A percentile compares a stretch with the other conserved stretches of the same genome.
Conservation (phyloP, 2,113 vertebrate species). For the Asarcornis scutulata region DNA sequence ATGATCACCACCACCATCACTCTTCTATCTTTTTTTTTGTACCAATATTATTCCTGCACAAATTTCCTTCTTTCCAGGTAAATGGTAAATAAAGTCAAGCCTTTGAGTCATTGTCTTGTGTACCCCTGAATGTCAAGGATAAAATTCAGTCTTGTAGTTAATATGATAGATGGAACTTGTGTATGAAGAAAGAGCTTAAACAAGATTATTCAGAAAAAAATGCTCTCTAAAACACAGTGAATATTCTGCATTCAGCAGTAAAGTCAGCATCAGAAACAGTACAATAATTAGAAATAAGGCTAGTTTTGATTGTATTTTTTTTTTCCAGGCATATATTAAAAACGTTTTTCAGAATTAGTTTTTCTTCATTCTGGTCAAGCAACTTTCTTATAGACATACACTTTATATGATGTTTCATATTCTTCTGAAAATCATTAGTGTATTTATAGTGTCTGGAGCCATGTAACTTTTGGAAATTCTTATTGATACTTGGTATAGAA, state of each 20-base stretch:
- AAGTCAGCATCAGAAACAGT: background rate
- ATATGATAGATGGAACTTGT: background rate
- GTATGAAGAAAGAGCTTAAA: background rate
- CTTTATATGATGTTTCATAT: background rate
- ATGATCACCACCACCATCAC: accelerated
- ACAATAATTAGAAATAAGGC: background rate
- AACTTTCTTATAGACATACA: background rate
- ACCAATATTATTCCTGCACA: background rate
- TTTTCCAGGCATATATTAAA: background rate
- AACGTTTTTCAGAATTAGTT: background rate
- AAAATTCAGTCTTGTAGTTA: background rate
- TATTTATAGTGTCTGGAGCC: background rate
- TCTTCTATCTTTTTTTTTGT: no score
- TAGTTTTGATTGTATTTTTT: background rate
- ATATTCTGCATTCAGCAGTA: background rate
- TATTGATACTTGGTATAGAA: background rate
- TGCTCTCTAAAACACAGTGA: background rate
- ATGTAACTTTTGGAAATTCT: background rate
- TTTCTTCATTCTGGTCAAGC: background rate
- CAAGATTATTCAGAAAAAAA: background rate
- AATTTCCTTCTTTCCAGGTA: background rate
- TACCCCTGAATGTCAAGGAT: background rate
- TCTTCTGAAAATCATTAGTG: background rate
- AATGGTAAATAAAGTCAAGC: background rate
- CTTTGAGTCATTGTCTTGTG: background rate